Evolutionary conservation across 53 echinoderm and acorn worm species (phyloP), one percentile per base, ranked within the genome.

Genomic region (Paelopatides confundens): DNA sequence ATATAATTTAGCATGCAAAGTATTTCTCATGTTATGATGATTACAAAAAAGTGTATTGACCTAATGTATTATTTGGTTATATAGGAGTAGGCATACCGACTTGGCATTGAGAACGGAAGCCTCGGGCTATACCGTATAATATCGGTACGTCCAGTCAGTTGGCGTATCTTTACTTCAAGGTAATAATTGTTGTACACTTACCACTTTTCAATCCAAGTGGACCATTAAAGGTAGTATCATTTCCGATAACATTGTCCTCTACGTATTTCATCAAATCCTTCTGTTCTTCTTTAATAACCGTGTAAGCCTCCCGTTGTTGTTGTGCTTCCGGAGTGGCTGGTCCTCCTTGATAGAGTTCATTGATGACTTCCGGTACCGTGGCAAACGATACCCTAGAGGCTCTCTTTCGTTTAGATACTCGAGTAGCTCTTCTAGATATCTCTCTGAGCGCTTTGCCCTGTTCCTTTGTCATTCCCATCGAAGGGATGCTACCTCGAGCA

Each of bases 131-230:
- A n/a, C n/a, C n/a, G n/a, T n/a, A n/a, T n/a, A n/a, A n/a, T n/a
- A n/a, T n/a, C n/a, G n/a, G n/a, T n/a, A n/a, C n/a, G n/a, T n/a
- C n/a, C n/a, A n/a, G n/a, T n/a, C n/a, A n/a, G n/a, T n/a, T n/a
- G n/a, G n/a, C n/a, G n/a, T n/a, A n/a, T n/a, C n/a, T n/a, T n/a
- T n/a, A n/a, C n/a, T n/a, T n/a, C n/a, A n/a, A n/a, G n/a, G n/a
- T n/a, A n/a, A n/a, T n/a, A n/a, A 10, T 43, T 43, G 43, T 4
- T 4, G 43, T 43, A 58, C n/a, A 31, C 95, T 92, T 63, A 94
- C 96, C 94, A 90, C 86, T 85, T 86, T 94, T 88, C 51, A 85
- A 63, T 51, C 96, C 96, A 54, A 91, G 94, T 31, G 96, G 96
- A 85, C 96, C 94, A 14, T 88, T 69, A 71, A 94, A 93, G 31